A percentile compares a stretch with the other conserved stretches of the same genome.
Evolutionary conservation across 2,888 invertebrate species (phyloP).

Genomic region (Andrena flavipes): DNA sequence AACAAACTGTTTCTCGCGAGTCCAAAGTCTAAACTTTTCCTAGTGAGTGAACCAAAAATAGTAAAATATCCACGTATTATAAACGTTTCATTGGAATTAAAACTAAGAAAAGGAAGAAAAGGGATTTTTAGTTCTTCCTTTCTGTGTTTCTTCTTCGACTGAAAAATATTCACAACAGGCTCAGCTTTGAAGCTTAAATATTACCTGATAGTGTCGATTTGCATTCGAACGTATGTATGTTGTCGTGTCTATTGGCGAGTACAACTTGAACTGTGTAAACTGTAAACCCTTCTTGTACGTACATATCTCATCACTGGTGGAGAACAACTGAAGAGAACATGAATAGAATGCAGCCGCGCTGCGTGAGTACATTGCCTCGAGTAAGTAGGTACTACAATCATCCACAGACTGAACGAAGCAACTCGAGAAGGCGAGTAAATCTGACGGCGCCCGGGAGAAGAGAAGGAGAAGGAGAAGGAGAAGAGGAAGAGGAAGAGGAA

Average conservation of each 20-base stretch:
- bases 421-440: constrained; percentile 64
- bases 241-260: constrained; percentile 22
- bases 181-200: not conserved
- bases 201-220: not conserved
- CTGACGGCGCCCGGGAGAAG: constrained; percentile 52
- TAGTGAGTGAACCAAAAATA: too few species aligned
- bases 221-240: constrained; percentile 1
- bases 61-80: too few species aligned
- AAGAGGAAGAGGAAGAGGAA: constrained; percentile 29
- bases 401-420: constrained; percentile 55
- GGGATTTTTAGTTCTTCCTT: too few species aligned
- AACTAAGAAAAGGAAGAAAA: too few species aligned
- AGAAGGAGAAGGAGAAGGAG: constrained; percentile 38
- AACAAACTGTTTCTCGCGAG: too few species aligned
- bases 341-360: constrained; percentile 53
- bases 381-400: constrained; percentile 54
- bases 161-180: too few species aligned
- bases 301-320: constrained; percentile 42
- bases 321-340: constrained; percentile 52
- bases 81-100: too few species aligned
- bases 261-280: constrained; percentile 46
- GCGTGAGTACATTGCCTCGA: constrained; percentile 59
- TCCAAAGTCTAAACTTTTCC: too few species aligned
- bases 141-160: too few species aligned
- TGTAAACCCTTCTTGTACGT: constrained; percentile 40